These are phyloP conservation scores for Aphelenchoides fujianensis DNA, from an alignment of 1,140 invertebrate species.

Conservation along the genomic window DNA sequence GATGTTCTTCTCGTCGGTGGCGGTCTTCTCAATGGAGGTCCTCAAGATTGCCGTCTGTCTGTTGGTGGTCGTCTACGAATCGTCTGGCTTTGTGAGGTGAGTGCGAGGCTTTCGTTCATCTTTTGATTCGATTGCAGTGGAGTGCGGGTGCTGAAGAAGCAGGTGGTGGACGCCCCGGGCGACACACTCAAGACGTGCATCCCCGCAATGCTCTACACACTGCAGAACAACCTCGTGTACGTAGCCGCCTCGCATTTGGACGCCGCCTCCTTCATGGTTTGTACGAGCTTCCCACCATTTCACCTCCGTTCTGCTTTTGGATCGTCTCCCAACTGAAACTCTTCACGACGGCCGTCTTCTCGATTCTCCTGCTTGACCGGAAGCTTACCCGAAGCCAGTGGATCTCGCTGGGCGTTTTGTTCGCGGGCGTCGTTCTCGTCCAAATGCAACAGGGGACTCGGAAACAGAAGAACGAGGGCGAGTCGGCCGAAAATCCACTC, in stretches of 20 bases:
- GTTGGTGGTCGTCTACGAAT: conserved; percentile 73
- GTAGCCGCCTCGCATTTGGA: conserved; percentile 48
- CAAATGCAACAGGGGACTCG: conserved; percentile 33
- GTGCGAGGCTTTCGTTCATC: too few relatives aligned
- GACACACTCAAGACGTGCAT: conserved; percentile 54
- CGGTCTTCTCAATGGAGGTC: conserved; percentile 91
- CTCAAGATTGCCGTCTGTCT: conserved; percentile 84
- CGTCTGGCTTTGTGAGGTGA: conserved; percentile 68
- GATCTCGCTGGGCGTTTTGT: conserved; percentile 41
- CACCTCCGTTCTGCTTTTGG: conserved; percentile 28
- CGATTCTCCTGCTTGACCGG: conserved; percentile 43
- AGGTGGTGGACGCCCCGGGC: conserved; percentile 46
- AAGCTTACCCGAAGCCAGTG: conserved; percentile 39
- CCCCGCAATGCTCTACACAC: conserved; percentile 47
- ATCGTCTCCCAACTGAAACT: conserved; percentile 52
- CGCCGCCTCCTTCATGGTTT: conserved; percentile 49
- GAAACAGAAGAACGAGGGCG: conserved; percentile 28
- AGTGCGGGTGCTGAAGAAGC: conserved; percentile 34
- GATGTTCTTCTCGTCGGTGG: conserved; percentile 66
- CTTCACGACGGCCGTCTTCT: conserved; percentile 49
- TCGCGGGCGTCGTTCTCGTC: conserved; percentile 44
- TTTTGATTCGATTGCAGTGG: conserved; percentile 16
- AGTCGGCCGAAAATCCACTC: conserved; percentile 29
- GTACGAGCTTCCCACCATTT: not conserved
- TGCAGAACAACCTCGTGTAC: conserved; percentile 52